phyloP scores from a whole-genome alignment of 2,113 vertebrate species.

The Prochilodus magdalenae region DNA sequence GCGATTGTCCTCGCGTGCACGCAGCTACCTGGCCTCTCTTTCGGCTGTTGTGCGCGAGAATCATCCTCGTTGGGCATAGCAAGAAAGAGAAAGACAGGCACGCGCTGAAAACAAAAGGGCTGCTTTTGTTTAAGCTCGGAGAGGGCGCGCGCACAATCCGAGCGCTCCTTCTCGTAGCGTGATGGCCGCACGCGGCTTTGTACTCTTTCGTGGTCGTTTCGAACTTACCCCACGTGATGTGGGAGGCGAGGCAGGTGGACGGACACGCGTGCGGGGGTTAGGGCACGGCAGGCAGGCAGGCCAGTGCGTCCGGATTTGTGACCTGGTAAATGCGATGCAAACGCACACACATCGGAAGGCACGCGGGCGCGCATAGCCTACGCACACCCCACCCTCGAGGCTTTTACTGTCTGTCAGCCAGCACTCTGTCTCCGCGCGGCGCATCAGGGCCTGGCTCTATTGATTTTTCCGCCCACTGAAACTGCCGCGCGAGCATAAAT shows the following conservation, averaged over 20 bases:
- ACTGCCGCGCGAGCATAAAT: constrained; percentile 99
- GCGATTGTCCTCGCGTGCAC: too few relatives aligned
- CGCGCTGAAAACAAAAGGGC: constrained; percentile 61
- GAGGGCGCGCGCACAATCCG: constrained; percentile 66
- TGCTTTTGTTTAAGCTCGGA: constrained; percentile 77
- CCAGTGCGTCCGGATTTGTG: constrained; percentile 63
- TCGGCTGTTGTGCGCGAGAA: too few relatives aligned
- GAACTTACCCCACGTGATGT: too few relatives aligned
- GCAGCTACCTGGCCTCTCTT: too few relatives aligned
- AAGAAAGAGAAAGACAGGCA: constrained; percentile 71
- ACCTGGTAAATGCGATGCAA: background rate
- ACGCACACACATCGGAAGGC: background rate
- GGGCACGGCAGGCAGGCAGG: too few relatives aligned
- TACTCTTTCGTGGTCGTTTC: too few relatives aligned
- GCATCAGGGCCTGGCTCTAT: constrained; percentile 94
- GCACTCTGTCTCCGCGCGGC: constrained; percentile 95
- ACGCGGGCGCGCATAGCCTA: background rate
- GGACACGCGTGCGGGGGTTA: too few relatives aligned
- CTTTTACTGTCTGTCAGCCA: constrained; percentile 99
- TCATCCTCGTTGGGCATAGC: constrained; percentile 66
- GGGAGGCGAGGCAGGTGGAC: too few relatives aligned
- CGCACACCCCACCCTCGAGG: constrained; percentile 84
- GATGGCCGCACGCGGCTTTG: constrained; percentile 90
- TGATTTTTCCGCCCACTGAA: constrained; percentile 99
- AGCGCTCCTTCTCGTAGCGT: constrained; percentile 79